Evolutionary conservation across 2,797 vertebrate species (phyloP).

Genomic region (Podarcis lilfordi): DNA sequence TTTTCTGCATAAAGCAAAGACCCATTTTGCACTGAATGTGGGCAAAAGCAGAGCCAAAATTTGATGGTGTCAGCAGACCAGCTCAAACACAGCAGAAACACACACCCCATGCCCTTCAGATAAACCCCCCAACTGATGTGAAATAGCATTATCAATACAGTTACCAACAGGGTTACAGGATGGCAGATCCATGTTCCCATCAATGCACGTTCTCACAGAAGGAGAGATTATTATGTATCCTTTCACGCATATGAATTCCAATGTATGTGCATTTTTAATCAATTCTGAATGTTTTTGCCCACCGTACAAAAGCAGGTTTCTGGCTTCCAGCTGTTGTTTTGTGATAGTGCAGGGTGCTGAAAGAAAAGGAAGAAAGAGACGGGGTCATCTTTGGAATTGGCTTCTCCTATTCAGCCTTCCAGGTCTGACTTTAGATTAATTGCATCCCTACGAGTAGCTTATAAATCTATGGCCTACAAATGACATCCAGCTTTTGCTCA

Average conservation of each 20-base stretch:
- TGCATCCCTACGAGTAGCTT: not conserved
- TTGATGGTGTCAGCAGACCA: not conserved
- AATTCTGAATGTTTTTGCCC: not conserved
- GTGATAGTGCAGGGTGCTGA: slow-evolving; percentile 40
- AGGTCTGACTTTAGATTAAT: not conserved
- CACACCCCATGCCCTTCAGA: not conserved
- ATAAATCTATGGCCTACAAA: not conserved
- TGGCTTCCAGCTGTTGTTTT: slow-evolving; percentile 21
- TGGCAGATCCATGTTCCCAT: slow-evolving; percentile 34
- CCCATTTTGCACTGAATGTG: not conserved
- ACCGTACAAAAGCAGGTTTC: slow-evolving; percentile 21
- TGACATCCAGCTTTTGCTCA: not conserved
- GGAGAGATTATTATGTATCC: slow-evolving; percentile 3
- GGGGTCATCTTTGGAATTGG: not conserved
- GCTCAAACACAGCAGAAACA: not conserved
- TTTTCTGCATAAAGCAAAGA: not conserved
- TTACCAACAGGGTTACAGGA: slow-evolving; percentile 25
- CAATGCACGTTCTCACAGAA: slow-evolving; percentile 16
- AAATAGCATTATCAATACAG: not conserved
- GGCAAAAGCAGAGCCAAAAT: not conserved
- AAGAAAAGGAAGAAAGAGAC: not conserved
- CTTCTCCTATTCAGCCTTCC: not conserved
- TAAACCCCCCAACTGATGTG: not conserved
- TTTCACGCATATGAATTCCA: slow-evolving; percentile 24
- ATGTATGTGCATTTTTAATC: slow-evolving; percentile 1